Base-by-base conservation (phyloP, 23 tunicate genomes). In the Pegea sp. region DNA sequence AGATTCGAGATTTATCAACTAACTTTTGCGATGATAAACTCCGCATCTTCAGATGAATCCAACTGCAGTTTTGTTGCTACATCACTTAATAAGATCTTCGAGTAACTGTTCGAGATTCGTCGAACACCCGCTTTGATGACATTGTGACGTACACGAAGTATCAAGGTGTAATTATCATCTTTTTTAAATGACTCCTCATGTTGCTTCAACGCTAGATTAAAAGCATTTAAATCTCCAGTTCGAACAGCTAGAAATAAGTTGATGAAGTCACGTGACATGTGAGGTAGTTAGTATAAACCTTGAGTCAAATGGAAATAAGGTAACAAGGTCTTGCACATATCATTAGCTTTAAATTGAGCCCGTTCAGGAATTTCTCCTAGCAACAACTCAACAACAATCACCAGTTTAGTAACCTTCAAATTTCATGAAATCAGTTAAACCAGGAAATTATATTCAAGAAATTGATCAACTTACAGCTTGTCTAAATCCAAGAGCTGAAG, bases 51-150 rank as follows among this genome's bases (percentile, higher is more conserved):
- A 4, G 97, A 74, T 0, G 88, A 69, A 49, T 76, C 97, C 26
- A 88, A 70, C 33, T 76, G 78, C 55, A 88, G 43, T 31, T 88
- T 76, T 28, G 52, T 23, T 7, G 97, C 90, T 20, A 69, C 78
- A 34, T 88, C 88, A 51, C 49, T 26, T 34, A 88, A 65, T 1
- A 78, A 69, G 5, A 76, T 76, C 18, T 71, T 51, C 13, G 97
- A 88, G 56, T 88, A 88, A 3, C 78, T 81, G 43, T 60, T 56
- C 7, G 88, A 69, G 22, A 88, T 76, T 7, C 80, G 64, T 5
- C 97, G 65, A 3, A 88, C 79, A n/a, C 97, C 97, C 3, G 97
- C 73, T 63, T 88, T 88, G 65, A 88, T 88, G 20, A 88, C 97
- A 34, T 88, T 88, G 74, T 76, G 97, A 4, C 97, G 64, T 29